Evolutionary conservation across 2,888 invertebrate species (phyloP), one percentile per base, ranked within the genome.

Genomic region (Neria commutata): DNA sequence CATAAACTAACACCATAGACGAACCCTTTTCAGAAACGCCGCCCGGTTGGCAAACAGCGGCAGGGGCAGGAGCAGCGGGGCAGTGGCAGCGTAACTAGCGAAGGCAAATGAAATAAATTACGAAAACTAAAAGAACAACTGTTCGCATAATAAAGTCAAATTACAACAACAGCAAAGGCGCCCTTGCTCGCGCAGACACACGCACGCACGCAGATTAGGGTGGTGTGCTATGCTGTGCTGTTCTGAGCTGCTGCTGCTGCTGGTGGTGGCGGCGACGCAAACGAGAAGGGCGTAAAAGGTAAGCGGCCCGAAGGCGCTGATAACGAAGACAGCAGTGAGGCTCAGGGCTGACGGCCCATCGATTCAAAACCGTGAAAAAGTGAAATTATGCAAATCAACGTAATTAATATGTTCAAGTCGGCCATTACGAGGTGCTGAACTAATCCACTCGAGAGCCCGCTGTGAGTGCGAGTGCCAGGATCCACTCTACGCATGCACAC

Each of bases 71-170:
- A 46, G 2, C 23, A 37, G 40, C 34, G 21, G 45, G 42, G 33
- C 26, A 40, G 25, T 21, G 33, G 19, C 29, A 74, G 73, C n/a
- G n/a, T 14, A 37, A 37, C n/a, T 37, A 37, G 14, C 37, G n/a
- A 37, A 37, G n/a, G 14, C n/a, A 61, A 68, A 60, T 73, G 65
- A 77, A 79, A 77, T 77, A 79, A 79, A 77, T 77, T 77, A 77
- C 76, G 69, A 70, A 73, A 78, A 73, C 78, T 75, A 79, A 77
- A 71, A 69, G 75, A 71, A 76, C 77, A 77, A 79, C 79, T 77
- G 77, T 75, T 77, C 74, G 71, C 68, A 76, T 74, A 77, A 77
- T 74, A 69, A 74, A 73, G 72, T 70, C 70, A 74, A 71, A 76
- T 76, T 72, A 66, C 66, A 63, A n/a, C n/a, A n/a, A n/a, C n/a